Conservation (phyloP, 2,888 invertebrate genomes). For the Andrena marginata region DNA sequence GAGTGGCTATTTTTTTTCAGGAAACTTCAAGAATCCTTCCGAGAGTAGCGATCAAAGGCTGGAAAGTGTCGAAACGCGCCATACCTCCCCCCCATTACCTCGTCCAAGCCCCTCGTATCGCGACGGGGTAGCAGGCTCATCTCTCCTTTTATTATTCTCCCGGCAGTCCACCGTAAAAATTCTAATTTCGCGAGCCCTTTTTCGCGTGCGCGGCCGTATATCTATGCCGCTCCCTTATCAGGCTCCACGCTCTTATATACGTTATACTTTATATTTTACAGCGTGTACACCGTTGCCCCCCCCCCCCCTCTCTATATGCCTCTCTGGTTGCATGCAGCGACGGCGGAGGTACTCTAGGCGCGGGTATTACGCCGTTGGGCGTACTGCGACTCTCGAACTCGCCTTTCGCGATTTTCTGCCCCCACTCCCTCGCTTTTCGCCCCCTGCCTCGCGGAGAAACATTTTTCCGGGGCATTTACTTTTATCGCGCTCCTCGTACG, state of each 20-base stretch:
- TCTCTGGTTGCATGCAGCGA: conserved; percentile 66
- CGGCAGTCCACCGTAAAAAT: conserved; percentile 77
- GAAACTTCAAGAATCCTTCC: too few relatives aligned
- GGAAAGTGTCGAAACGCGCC: neutral
- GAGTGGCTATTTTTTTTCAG: too few relatives aligned
- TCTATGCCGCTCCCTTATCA: conserved; percentile 79
- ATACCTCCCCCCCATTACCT: neutral
- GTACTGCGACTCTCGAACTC: conserved; percentile 41
- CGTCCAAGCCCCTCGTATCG: conserved; percentile 19
- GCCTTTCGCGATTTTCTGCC: conserved; percentile 38
- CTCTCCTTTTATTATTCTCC: conserved; percentile 66
- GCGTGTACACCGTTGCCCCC: conserved; percentile 64
- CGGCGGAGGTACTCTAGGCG: conserved; percentile 59
- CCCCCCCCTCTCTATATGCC: conserved; percentile 13
- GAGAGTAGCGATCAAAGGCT: neutral
- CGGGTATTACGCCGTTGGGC: conserved; percentile 72
- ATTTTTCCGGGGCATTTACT: conserved; percentile 79
- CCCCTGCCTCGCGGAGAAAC: conserved; percentile 66
- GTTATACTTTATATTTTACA: conserved; percentile 82
- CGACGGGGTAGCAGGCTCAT: conserved; percentile 60
- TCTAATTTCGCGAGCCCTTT: conserved; percentile 78
- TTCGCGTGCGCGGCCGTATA: conserved; percentile 74
- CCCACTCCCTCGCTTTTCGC: conserved; percentile 9
- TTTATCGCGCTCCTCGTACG: conserved; percentile 78
- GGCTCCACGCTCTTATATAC: conserved; percentile 80